Conservation (phyloP, 1,140 invertebrate genomes). For the Acyrthosiphon pisum region DNA sequence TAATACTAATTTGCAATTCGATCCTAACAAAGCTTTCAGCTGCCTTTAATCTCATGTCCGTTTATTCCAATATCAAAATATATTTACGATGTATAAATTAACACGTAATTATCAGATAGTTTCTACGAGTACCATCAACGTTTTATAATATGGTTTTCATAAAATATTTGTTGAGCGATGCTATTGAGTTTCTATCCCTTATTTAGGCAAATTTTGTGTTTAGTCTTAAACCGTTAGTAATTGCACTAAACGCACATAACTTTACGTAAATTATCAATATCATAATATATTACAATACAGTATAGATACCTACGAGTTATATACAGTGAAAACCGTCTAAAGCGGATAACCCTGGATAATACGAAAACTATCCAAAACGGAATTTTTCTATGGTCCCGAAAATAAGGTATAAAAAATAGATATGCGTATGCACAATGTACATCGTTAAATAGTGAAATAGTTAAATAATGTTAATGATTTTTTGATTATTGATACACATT, state of each 20-base stretch:
- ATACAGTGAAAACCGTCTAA: too few species aligned
- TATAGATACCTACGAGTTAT: too few species aligned
- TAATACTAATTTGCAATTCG: slow-evolving; percentile 2
- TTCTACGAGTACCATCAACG: not conserved
- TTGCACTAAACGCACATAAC: not conserved
- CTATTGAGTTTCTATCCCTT: not conserved
- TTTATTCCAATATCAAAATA: not conserved
- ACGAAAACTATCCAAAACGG: too few species aligned
- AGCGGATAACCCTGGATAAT: too few species aligned
- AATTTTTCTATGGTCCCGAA: too few species aligned
- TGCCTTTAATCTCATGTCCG: not conserved
- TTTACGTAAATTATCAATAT: too few species aligned
- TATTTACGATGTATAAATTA: not conserved
- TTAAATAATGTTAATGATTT: too few species aligned
- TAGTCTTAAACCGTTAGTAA: not conserved
- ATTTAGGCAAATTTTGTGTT: not conserved
- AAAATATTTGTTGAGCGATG: not conserved
- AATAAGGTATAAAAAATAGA: too few species aligned
- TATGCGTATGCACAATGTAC: too few species aligned
- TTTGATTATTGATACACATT: too few species aligned
- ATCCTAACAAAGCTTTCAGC: not conserved
- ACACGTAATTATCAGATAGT: not conserved
- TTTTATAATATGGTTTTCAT: not conserved
- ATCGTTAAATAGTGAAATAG: too few species aligned
- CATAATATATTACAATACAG: too few species aligned